phyloP scores from a whole-genome alignment of 2,113 vertebrate genomes.

The Chelonoidis abingdonii region DNA sequence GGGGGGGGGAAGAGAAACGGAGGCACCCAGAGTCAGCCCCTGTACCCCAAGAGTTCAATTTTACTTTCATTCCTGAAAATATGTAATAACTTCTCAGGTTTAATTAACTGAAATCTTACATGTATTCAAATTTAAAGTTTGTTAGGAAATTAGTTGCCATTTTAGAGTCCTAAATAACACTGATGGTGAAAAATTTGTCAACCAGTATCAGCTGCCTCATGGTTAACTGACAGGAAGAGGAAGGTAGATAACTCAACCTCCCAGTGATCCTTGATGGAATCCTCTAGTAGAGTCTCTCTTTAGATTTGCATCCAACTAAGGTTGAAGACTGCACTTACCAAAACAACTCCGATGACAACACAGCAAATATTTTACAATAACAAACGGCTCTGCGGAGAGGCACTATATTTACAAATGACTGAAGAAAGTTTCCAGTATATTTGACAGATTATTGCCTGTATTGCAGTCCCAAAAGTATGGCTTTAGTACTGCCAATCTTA shows the following conservation, averaged over 20 bases:
- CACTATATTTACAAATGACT: not conserved
- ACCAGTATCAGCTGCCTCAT: accelerated
- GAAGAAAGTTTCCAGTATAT: not conserved
- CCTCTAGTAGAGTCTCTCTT: not conserved
- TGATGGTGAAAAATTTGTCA: not conserved
- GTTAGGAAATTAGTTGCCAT: not conserved
- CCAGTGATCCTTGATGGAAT: accelerated
- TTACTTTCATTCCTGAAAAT: too few species aligned
- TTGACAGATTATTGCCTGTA: not conserved
- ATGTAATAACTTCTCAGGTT: not conserved
- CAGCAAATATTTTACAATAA: not conserved
- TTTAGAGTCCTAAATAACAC: not conserved
- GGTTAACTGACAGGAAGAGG: not conserved
- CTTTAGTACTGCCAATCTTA: not conserved
- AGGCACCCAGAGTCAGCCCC: too few species aligned
- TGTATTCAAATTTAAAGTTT: not conserved
- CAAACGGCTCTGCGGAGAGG: not conserved
- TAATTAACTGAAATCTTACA: not conserved
- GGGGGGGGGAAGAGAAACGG: too few species aligned
- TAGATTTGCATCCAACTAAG: not conserved
- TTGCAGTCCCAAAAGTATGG: not conserved
- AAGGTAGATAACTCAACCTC: not conserved
- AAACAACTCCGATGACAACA: not conserved
- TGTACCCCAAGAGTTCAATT: too few species aligned
- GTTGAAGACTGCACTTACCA: not conserved